phyloP scores from a whole-genome alignment of 2,797 vertebrate genomes.

The Halcyon badia region DNA sequence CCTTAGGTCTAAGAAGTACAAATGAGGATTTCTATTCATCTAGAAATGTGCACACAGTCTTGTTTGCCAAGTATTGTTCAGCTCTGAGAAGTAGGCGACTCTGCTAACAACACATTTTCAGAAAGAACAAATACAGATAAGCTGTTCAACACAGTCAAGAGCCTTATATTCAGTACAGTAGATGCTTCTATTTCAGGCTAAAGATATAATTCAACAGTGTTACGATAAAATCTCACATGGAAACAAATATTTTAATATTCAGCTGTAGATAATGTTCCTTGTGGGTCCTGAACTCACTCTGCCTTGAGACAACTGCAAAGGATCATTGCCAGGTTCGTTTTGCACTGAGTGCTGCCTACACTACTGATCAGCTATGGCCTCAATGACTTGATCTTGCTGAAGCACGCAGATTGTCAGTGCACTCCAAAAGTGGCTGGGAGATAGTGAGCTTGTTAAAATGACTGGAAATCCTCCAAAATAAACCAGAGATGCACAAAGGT shows the following conservation, averaged over 20 bases:
- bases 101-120: not conserved
- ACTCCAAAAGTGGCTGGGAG: not conserved
- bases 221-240: not conserved
- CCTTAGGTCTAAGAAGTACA: not conserved
- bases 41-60: not conserved
- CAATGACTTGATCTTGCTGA: not conserved
- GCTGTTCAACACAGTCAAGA: not conserved
- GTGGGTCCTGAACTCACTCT: not conserved
- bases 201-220: not conserved
- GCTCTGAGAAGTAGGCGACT: not conserved
- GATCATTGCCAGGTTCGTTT: not conserved
- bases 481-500: not conserved
- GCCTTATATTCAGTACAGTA: not conserved
- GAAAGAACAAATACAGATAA: constrained; percentile 6
- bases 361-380: not conserved
- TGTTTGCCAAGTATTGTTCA: not conserved
- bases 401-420: not conserved
- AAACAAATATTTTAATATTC: not conserved
- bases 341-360: not conserved
- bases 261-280: not conserved
- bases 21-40: not conserved
- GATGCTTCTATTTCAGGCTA: not conserved
- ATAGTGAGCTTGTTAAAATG: not conserved
- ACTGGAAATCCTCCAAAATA: constrained; percentile 35
- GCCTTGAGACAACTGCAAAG: not conserved